These are phyloP conservation scores for Tupiocoris notatus DNA, from an alignment of 2,888 invertebrate genomes.

Conservation along the genomic window DNA sequence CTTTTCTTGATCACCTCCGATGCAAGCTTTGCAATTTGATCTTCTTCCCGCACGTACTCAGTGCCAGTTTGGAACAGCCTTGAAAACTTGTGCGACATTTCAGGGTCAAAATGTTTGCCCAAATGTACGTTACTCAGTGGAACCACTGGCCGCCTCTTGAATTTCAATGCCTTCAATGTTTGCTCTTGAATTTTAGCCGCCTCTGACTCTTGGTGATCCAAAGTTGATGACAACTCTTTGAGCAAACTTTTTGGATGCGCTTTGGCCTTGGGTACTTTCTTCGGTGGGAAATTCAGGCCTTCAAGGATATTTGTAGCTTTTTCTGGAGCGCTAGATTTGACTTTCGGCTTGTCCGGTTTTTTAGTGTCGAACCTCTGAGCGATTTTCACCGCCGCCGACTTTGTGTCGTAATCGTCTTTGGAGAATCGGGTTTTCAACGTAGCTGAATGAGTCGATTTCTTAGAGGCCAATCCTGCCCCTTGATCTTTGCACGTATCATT, in stretches of 20 bases:
- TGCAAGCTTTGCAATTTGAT: not conserved
- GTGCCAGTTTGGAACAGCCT: not conserved
- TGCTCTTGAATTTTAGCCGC: not conserved
- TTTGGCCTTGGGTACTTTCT: not conserved
- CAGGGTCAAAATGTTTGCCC: not conserved
- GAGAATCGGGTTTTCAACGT: no score
- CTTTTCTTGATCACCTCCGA: slow-evolving; percentile 18
- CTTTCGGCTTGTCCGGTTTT: not conserved
- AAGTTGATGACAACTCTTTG: slow-evolving; percentile 12
- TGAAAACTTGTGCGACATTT: not conserved
- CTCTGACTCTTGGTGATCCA: not conserved
- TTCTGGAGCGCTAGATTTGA: not conserved
- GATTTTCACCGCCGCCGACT: slow-evolving; percentile 12
- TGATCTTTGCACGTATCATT: no score
- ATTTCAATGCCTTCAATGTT: not conserved
- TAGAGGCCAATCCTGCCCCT: no score
- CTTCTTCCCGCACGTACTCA: not conserved
- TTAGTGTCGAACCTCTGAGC: not conserved
- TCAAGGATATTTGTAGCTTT: slow-evolving; percentile 5
- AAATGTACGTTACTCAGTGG: not conserved
- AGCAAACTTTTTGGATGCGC: not conserved
- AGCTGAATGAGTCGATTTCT: no score
- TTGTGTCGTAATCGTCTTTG: not conserved
- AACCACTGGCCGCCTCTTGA: not conserved
- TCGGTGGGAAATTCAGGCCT: slow-evolving; percentile 3